phyloP scores from a whole-genome alignment of 2,888 invertebrate species.

The Dysmachus trigonus region DNA sequence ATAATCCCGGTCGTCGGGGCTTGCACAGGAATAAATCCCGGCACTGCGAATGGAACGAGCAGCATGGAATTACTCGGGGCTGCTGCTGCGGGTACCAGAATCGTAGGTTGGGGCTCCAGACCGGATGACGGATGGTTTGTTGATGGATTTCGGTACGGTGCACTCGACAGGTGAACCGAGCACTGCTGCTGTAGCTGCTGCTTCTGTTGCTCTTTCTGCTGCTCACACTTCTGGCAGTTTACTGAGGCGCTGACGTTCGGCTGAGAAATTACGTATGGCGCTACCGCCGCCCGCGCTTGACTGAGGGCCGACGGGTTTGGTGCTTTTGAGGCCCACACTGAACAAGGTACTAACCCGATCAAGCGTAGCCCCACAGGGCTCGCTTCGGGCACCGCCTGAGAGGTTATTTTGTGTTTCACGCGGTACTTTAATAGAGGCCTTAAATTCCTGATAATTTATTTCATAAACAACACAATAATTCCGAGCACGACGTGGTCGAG shows the following conservation, averaged over 20 bases:
- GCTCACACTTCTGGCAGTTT: slow-evolving; percentile 44
- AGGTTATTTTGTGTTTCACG: slow-evolving; percentile 56
- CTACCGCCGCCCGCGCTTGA: slow-evolving; percentile 53
- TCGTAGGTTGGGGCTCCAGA: slow-evolving; percentile 19
- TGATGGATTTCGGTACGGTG: slow-evolving; percentile 20
- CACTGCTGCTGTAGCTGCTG: not conserved
- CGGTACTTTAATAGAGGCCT: slow-evolving; percentile 14
- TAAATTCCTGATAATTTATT: slow-evolving; percentile 18
- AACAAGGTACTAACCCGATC: slow-evolving; percentile 61
- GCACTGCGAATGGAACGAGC: slow-evolving; percentile 57
- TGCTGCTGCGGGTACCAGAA: slow-evolving; percentile 18
- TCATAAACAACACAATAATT: slow-evolving; percentile 30
- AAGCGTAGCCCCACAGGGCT: slow-evolving; percentile 61
- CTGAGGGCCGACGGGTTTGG: slow-evolving; percentile 54
- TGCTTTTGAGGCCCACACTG: slow-evolving; percentile 58
- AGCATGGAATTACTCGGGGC: slow-evolving; percentile 55
- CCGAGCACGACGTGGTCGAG: not conserved
- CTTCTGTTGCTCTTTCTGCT: slow-evolving; percentile 46
- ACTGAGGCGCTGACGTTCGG: slow-evolving; percentile 22
- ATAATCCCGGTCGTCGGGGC: slow-evolving; percentile 46
- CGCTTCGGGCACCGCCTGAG: slow-evolving; percentile 56
- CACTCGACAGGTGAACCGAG: not conserved
- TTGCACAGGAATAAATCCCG: slow-evolving; percentile 54
- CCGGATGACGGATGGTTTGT: slow-evolving; percentile 44
- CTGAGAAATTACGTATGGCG: slow-evolving; percentile 56